Evolutionary conservation across 1,140 invertebrate genomes (phyloP).

Genomic region (Coptotermes formosanus): DNA sequence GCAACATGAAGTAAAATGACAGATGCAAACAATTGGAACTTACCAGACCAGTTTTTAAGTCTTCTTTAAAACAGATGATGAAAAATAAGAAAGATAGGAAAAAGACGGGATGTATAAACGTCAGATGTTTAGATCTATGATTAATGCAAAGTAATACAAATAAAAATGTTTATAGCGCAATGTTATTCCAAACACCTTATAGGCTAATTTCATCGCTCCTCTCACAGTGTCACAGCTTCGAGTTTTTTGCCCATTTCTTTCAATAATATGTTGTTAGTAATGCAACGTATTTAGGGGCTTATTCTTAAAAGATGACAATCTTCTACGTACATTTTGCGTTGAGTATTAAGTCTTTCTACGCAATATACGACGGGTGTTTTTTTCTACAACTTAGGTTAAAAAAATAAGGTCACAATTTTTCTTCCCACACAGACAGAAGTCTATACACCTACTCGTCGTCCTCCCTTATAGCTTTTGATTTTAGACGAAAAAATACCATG

Average conservation of each 20-base stretch:
- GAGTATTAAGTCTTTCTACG: not conserved
- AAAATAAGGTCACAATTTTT: not conserved
- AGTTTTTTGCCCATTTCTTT: not conserved
- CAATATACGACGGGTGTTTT: not conserved
- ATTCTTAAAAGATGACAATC: not conserved
- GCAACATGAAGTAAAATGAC: not conserved
- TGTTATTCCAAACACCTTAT: not conserved
- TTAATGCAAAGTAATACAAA: not conserved
- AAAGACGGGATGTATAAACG: not conserved
- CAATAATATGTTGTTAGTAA: not conserved
- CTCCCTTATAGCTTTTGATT: not conserved
- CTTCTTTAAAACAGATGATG: not conserved
- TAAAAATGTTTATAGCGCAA: not conserved
- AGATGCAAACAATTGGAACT: conserved; percentile 7
- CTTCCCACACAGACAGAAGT: not conserved
- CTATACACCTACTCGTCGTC: too few species aligned
- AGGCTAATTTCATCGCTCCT: not conserved
- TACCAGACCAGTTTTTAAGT: not conserved
- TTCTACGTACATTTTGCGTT: not conserved
- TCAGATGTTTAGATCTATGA: conserved; percentile 9
- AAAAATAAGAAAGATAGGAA: not conserved
- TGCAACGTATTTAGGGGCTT: not conserved
- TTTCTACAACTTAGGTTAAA: not conserved
- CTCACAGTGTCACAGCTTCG: not conserved
- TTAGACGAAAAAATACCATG: not conserved